These are phyloP conservation scores for Euzetes globulus DNA, from an alignment of 2,888 invertebrate species.

Conservation along the genomic window DNA sequence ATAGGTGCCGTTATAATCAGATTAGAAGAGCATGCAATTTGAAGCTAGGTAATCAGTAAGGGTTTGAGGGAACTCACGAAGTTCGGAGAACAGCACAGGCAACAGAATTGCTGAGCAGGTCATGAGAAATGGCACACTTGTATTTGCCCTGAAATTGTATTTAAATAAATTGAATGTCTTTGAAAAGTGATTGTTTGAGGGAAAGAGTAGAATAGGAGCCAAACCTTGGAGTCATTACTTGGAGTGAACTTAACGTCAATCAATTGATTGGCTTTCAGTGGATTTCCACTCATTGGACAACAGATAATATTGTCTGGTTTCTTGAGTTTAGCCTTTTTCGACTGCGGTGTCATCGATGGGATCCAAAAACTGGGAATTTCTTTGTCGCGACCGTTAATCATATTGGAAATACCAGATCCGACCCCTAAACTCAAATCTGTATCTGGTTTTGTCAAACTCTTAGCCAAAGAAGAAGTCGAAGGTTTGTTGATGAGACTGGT, in stretches of 20 bases:
- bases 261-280: slow-evolving; percentile 82
- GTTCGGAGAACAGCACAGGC: slow-evolving; percentile 85
- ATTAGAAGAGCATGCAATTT: too few relatives aligned
- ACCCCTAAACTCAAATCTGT: slow-evolving; percentile 14
- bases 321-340: slow-evolving; percentile 60
- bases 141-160: slow-evolving; percentile 60
- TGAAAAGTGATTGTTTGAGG: too few relatives aligned
- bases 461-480: background rate
- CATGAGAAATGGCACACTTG: slow-evolving; percentile 95
- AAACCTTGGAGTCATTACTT: slow-evolving; percentile 65
- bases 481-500: slow-evolving; percentile 59
- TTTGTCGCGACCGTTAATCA: slow-evolving; percentile 68
- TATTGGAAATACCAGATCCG: slow-evolving; percentile 63
- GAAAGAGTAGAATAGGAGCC: slow-evolving; percentile 69
- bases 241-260: slow-evolving; percentile 85
- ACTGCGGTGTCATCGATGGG: slow-evolving; percentile 82
- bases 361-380: slow-evolving; percentile 92
- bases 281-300: slow-evolving; percentile 76
- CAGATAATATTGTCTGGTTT: slow-evolving; percentile 71
- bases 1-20: too few relatives aligned
- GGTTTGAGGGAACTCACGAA: slow-evolving; percentile 60
- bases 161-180: slow-evolving; percentile 2
- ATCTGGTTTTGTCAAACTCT: background rate
- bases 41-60: too few relatives aligned
- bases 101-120: slow-evolving; percentile 85